Percentiles rank a stretch among this genome's conserved stretches.
Evolutionary conservation across 2,888 invertebrate species (phyloP).

Genomic region (Cyrtodaria siliqua): DNA sequence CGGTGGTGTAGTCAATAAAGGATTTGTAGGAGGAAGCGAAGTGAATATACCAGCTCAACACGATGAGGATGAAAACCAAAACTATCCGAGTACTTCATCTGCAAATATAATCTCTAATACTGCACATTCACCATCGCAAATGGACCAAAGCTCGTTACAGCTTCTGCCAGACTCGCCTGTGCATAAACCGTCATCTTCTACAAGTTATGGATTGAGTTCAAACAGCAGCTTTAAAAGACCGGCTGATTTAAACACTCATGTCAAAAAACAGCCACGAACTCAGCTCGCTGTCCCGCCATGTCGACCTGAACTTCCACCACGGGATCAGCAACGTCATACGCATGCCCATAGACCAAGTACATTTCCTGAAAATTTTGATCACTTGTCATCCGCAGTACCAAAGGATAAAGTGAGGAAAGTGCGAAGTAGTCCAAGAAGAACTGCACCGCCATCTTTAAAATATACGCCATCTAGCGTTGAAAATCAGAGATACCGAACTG

Average conservation of each 20-base stretch:
- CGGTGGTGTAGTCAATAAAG: constrained; percentile 45
- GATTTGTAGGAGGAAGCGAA: constrained; percentile 49
- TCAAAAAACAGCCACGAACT: constrained; percentile 60
- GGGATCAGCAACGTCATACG: constrained; percentile 34
- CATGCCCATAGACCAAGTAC: constrained; percentile 30
- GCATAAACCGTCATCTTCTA: constrained; percentile 34
- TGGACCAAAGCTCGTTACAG: constrained; percentile 1
- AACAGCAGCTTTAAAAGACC: constrained; percentile 58
- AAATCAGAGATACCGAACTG: constrained; percentile 14
- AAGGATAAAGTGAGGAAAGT: constrained; percentile 49
- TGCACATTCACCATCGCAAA: neutral
- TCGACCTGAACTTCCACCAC: constrained; percentile 62
- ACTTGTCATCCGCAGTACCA: constrained; percentile 32
- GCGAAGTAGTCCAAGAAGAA: constrained; percentile 35
- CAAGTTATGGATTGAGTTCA: constrained; percentile 49
- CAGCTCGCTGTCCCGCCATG: constrained; percentile 63
- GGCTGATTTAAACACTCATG: constrained; percentile 18
- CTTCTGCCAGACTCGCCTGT: neutral
- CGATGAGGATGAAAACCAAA: constrained; percentile 34
- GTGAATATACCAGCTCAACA: constrained; percentile 40
- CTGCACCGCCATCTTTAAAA: constrained; percentile 46
- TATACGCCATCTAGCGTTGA: constrained; percentile 9
- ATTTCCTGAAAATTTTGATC: constrained; percentile 40
- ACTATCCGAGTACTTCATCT: constrained; percentile 21
- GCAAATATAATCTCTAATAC: neutral